Base-by-base conservation (phyloP, 2,888 invertebrate genomes). In the Andrena praecox region DNA sequence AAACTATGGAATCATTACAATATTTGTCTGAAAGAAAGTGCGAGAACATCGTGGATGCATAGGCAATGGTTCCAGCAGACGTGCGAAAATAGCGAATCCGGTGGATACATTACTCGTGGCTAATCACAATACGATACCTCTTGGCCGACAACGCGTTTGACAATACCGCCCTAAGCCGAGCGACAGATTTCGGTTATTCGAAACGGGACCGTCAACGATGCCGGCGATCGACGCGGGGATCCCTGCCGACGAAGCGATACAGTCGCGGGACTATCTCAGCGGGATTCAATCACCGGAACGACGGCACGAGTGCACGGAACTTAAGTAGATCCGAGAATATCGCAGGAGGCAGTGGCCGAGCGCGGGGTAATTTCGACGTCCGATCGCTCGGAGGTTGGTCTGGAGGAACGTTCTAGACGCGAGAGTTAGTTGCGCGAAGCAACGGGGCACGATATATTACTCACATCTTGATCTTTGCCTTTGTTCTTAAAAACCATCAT, bases 401-500 rank as follows among this genome's bases (percentile, higher is more conserved):
- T 56, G 54, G 63, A 63, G 33, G 24, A 56, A 27, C 12, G 56
- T 24, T 71, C 60, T 68, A 20, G 59, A 20, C 42, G 29, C 60
- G 50, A 24, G 48, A 64, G 56, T 27, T 74, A 66, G 24, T 33
- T 64, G 12, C 60, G 54, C 29, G 64, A 59, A 33, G 73, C 5
- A 56, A 71, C 1, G 72, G 54, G 54, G 50, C 66, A 54, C 68
- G 64, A 56, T 48, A 16, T 7, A 83, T 20, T 94, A 97, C 98
- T 97, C 96, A 99, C 99, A 95, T 99, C 99, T 95, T 98, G 98
- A 96, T 99, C 99, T 96, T 99, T 99, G 94, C 99, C 99, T 96
- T 98, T 98, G 96, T 99, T 99, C 97, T 99, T 99, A 95, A 98
- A 99, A 94, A 96, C 97, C 95, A 97, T 97, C 96, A 98, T 96